Evolutionary conservation across 2,113 vertebrate species (phyloP).

Genomic region (Catagonus wagneri): DNA sequence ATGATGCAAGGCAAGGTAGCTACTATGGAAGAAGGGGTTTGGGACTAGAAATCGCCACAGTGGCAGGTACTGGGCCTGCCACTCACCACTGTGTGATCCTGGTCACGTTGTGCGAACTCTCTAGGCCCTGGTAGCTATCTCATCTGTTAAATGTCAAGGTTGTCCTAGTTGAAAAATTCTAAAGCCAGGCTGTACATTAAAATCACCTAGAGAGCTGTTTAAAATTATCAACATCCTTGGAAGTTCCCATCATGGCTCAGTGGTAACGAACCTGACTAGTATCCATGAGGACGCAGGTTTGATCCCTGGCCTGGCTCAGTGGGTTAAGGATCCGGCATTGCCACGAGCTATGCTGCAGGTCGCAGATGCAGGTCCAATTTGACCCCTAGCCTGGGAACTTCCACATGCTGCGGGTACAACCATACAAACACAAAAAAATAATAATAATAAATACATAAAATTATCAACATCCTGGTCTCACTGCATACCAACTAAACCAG

Average conservation of each 20-base stretch:
- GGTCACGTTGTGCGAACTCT: background rate
- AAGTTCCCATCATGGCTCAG: too few relatives aligned
- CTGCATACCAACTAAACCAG: background rate
- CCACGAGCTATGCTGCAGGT: too few relatives aligned
- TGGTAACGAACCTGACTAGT: too few relatives aligned
- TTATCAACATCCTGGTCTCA: background rate
- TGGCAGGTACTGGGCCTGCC: background rate
- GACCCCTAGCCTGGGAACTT: too few relatives aligned
- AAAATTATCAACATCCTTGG: background rate
- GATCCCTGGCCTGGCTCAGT: too few relatives aligned
- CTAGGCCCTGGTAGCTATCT: background rate
- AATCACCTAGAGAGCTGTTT: background rate
- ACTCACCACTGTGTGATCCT: background rate
- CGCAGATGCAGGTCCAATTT: too few relatives aligned
- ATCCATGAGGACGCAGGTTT: too few relatives aligned
- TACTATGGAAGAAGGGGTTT: background rate
- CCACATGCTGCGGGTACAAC: too few relatives aligned
- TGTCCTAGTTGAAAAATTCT: background rate
- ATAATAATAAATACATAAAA: background rate
- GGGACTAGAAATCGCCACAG: background rate
- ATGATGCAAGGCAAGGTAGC: background rate
- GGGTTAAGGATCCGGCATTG: too few relatives aligned
- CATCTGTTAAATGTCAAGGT: background rate
- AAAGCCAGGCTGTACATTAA: background rate
- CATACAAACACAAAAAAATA: too few relatives aligned